Conservation (phyloP, 2,113 vertebrate genomes). For the Sminthopsis crassicaudata region DNA sequence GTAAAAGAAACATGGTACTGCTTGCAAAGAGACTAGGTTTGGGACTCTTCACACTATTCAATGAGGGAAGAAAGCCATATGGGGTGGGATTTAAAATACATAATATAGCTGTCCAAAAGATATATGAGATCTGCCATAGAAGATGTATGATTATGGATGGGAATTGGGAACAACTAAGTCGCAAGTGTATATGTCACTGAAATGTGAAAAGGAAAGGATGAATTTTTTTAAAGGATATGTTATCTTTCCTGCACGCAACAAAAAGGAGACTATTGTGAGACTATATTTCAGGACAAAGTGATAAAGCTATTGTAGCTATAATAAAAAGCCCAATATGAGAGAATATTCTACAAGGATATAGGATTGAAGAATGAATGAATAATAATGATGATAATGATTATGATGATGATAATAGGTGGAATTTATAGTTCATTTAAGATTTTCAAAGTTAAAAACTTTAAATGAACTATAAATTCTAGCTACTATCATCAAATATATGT, state of each 20-base stretch:
- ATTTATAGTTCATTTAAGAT: neutral
- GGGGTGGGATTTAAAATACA: neutral
- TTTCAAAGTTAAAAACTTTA: neutral
- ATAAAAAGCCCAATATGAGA: neutral
- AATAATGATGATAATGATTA: neutral
- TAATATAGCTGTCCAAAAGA: slow-evolving; percentile 1
- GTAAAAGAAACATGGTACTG: neutral
- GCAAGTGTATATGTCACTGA: neutral
- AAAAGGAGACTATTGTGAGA: neutral
- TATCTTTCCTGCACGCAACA: neutral
- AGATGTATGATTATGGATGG: neutral
- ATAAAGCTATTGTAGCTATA: neutral
- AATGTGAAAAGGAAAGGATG: neutral
- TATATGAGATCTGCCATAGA: neutral
- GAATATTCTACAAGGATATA: neutral
- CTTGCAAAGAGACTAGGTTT: neutral
- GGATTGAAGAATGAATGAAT: neutral
- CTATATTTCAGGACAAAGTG: neutral
- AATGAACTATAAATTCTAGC: no score
- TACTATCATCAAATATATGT: no score
- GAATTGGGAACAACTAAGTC: neutral
- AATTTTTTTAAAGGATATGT: neutral
- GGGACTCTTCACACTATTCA: neutral
- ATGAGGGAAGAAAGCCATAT: neutral
- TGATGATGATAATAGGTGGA: neutral